A percentile compares a stretch with the other conserved stretches of the same genome.
Evolutionary conservation across 2,888 invertebrate genomes (phyloP).

Genomic region (Conistra vaccinii): DNA sequence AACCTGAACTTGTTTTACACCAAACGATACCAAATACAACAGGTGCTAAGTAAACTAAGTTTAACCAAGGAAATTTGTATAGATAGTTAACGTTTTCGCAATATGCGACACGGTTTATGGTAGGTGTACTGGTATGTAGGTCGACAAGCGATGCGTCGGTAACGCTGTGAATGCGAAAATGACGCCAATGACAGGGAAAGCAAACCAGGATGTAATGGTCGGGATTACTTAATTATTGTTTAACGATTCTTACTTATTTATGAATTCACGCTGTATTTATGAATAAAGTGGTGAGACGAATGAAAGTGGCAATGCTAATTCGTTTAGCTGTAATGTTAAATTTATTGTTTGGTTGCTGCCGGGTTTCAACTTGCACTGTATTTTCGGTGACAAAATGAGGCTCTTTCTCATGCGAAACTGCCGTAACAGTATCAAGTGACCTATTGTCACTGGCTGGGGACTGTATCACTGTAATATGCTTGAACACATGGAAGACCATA

Average conservation of each 20-base stretch:
- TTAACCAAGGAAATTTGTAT: constrained; percentile 47
- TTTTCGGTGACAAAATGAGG: background rate
- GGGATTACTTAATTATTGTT: constrained; percentile 62
- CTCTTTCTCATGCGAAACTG: background rate
- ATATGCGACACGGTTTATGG: constrained; percentile 61
- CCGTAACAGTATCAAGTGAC: background rate
- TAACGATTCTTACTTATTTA: constrained; percentile 49
- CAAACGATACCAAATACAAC: constrained; percentile 12
- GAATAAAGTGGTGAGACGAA: constrained; percentile 46
- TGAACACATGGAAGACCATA: too few species aligned
- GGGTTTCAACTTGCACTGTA: constrained; percentile 5
- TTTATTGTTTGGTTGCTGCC: constrained; percentile 28
- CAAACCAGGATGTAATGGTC: constrained; percentile 66
- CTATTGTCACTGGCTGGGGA: background rate
- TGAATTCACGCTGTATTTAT: constrained; percentile 37
- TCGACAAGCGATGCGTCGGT: constrained; percentile 65
- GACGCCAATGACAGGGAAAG: constrained; percentile 70
- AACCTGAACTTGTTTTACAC: constrained; percentile 25
- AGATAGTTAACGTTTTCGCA: constrained; percentile 63
- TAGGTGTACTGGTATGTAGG: constrained; percentile 69
- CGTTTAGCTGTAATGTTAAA: constrained; percentile 42
- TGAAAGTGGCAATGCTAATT: constrained; percentile 47
- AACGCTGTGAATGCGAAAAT: constrained; percentile 68
- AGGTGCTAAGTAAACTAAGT: constrained; percentile 47
- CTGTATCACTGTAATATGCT: too few species aligned